These are phyloP conservation scores for Lasiommata megera DNA, from an alignment of 2,888 invertebrate species.

Conservation along the genomic window DNA sequence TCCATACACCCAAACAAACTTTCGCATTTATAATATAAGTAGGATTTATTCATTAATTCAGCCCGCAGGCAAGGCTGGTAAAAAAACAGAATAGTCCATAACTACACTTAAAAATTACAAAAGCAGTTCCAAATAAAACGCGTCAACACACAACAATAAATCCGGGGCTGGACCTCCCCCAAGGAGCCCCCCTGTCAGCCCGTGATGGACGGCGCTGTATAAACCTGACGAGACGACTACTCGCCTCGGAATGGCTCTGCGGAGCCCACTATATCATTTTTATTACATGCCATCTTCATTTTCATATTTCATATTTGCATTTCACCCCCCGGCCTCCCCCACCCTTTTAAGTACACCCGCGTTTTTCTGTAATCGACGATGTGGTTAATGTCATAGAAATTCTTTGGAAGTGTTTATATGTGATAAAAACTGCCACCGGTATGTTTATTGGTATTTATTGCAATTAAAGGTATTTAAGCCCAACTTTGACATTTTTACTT, in stretches of 20 bases:
- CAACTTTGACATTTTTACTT: too few relatives aligned
- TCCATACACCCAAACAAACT: too few relatives aligned
- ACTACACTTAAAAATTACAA: constrained; percentile 7
- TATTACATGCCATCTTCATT: constrained; percentile 88
- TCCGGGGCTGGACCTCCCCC: constrained; percentile 50
- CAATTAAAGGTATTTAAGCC: too few relatives aligned
- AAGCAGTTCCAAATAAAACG: constrained; percentile 17
- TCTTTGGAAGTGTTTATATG: neutral
- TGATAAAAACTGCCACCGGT: neutral
- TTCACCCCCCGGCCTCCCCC: constrained; percentile 57
- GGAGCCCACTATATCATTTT: constrained; percentile 90
- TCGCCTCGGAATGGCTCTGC: constrained; percentile 88
- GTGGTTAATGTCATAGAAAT: constrained; percentile 21
- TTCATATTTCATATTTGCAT: constrained; percentile 84
- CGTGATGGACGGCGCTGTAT: constrained; percentile 87
- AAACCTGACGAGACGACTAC: constrained; percentile 87
- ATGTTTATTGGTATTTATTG: too few relatives aligned
- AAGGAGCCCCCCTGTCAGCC: constrained; percentile 82
- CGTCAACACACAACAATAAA: constrained; percentile 75
- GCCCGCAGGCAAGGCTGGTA: too few relatives aligned
- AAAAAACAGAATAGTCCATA: too few relatives aligned
- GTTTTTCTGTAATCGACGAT: constrained; percentile 72
- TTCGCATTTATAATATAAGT: too few relatives aligned
- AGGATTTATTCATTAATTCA: too few relatives aligned
- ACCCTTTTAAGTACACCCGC: constrained; percentile 68